These are phyloP conservation scores for Stegodyphus mimosarum DNA, from an alignment of 1,140 invertebrate genomes.

Conservation along the genomic window DNA sequence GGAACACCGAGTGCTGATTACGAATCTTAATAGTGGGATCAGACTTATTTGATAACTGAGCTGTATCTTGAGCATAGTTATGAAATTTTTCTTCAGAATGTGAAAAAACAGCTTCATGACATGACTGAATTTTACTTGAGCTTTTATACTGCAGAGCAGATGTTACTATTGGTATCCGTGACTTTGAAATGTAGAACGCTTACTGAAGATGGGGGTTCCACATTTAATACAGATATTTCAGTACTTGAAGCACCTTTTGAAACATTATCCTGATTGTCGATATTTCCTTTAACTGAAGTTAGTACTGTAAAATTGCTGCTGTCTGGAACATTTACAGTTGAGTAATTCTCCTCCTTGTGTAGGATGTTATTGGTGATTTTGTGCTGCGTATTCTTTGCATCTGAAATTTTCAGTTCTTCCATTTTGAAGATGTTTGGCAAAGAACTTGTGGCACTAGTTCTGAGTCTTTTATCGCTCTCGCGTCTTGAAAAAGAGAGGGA, in stretches of 20 bases:
- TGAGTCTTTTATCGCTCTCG: neutral
- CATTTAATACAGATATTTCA: too few relatives aligned
- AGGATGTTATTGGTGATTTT: too few relatives aligned
- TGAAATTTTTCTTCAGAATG: neutral
- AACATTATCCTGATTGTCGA: too few relatives aligned
- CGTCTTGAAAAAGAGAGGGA: neutral
- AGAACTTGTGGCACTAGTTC: neutral
- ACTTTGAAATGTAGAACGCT: too few relatives aligned
- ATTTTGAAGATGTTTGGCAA: neutral
- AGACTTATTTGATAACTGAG: neutral
- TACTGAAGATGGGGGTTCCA: too few relatives aligned
- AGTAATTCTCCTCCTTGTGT: too few relatives aligned
- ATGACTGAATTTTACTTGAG: neutral
- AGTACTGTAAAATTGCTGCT: too few relatives aligned
- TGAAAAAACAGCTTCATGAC: neutral
- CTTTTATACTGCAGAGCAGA: neutral
- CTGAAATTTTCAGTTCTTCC: neutral
- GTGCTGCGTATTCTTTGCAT: too few relatives aligned
- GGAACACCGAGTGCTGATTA: neutral
- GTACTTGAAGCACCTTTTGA: too few relatives aligned
- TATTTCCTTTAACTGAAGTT: too few relatives aligned
- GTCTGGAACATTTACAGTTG: too few relatives aligned
- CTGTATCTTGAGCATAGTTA: neutral
- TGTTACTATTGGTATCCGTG: too few relatives aligned
- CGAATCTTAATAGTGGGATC: neutral